Evolutionary conservation across 2,797 vertebrate species (phyloP), one percentile per base, ranked within the genome.

Genomic region (Mus minutoides): DNA sequence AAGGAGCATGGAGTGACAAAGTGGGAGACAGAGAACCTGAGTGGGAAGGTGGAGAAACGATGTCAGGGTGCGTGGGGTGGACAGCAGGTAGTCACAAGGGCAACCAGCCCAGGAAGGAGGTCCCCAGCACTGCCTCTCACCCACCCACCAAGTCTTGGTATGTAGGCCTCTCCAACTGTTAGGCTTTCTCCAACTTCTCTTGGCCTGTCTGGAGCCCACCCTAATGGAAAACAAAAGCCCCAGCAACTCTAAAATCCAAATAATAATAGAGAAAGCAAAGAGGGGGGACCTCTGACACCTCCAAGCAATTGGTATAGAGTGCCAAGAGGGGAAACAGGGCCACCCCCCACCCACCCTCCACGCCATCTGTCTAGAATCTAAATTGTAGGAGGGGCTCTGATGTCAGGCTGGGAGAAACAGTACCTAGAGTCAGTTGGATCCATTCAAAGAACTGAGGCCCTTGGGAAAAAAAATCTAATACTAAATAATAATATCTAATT

Each of bases 151-250:
- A 26, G 54, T 88, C 49, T 77, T 16, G 29, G 49, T 26, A 26
- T 37, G 71, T 60, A 2, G 5, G 60, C 24, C 43, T 67, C 84
- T 83, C 75, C 21, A n/a, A 4, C 87, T 77, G 77, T 80, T 62
- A 54, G 76, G 40, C 62, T 95, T 34, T 79, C 86, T 80, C 83
- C 17, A 3, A 52, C 67, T 49, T 86, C 9, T 17, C 78, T 78
- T 4, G 40, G 83, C 54, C 95, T 76, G 31, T 71, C 86, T 85
- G 76, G 64, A 93, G 85, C 88, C 77, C 71, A 87, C 71, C 83
- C 69, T 92, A 87, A 95, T 88, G 40, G 62, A 86, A 95, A 94
- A 87, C 69, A 94, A 94, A 96, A 96, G 80, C 46, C 29, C 40
- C n/a, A 14, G 40, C 29, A 67, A 88, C 21, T 12, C 16, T 69